Evolutionary conservation across 1,140 invertebrate genomes (phyloP).

Genomic region (Zophobas morio): DNA sequence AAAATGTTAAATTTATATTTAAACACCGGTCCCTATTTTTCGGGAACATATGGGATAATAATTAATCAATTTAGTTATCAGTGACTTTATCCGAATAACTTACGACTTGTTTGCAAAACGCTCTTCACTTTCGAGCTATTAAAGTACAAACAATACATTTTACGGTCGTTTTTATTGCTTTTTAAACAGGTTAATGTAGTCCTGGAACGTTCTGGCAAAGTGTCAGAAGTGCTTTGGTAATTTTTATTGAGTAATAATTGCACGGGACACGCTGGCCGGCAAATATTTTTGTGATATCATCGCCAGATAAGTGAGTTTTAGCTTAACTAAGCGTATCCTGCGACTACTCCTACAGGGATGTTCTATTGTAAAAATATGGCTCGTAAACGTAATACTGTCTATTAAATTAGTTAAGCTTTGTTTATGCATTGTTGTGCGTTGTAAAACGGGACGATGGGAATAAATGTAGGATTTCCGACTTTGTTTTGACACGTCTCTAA

Average conservation of each 20-base stretch:
- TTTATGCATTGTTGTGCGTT: neutral
- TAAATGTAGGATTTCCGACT: no score
- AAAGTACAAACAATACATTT: slow-evolving; percentile 17
- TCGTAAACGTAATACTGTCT: slow-evolving; percentile 26
- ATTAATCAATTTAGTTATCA: no score
- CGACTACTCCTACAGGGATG: neutral
- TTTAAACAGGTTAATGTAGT: slow-evolving; percentile 32
- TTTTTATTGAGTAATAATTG: slow-evolving; percentile 30
- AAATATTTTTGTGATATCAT: slow-evolving; percentile 36
- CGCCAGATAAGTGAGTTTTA: neutral
- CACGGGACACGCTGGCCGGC: neutral
- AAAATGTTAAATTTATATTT: no score
- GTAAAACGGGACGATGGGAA: neutral
- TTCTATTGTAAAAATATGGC: neutral
- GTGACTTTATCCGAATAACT: neutral
- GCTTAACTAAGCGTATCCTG: neutral
- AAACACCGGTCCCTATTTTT: no score
- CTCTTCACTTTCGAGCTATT: neutral
- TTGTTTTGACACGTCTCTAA: neutral
- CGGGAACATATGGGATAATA: no score
- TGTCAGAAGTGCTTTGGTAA: slow-evolving; percentile 19
- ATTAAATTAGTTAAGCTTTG: neutral
- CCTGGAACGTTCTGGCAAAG: slow-evolving; percentile 1
- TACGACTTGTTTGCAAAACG: neutral
- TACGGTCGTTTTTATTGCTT: slow-evolving; percentile 14